Percentiles rank a stretch among this genome's conserved stretches.
Conservation (phyloP, 2,888 invertebrate genomes). For the Lepidochrysops patricia region DNA sequence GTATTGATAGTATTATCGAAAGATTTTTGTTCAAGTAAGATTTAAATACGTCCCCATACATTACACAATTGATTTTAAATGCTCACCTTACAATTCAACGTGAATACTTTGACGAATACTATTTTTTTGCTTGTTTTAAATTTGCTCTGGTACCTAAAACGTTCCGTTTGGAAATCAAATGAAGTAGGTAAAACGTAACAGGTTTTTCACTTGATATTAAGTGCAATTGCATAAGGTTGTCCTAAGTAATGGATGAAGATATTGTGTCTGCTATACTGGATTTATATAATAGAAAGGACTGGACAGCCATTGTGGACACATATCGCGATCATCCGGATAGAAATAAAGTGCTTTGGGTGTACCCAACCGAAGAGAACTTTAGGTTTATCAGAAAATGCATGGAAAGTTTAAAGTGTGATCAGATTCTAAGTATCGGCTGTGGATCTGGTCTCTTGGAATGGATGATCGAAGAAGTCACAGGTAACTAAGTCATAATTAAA, state of each 20-base stretch:
- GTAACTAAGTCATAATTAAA: too few species aligned
- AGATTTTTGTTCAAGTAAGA: too few species aligned
- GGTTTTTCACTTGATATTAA: background rate
- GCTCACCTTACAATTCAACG: background rate
- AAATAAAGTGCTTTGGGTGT: slow-evolving; percentile 81
- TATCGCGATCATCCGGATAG: slow-evolving; percentile 68
- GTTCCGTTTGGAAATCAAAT: too few species aligned
- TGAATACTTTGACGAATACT: background rate
- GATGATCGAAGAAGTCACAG: slow-evolving; percentile 79
- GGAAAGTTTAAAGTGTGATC: slow-evolving; percentile 49
- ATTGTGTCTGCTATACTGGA: slow-evolving; percentile 49
- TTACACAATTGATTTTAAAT: background rate
- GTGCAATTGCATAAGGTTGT: background rate
- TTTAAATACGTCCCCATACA: background rate
- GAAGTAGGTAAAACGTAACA: too few species aligned
- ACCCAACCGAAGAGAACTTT: slow-evolving; percentile 80
- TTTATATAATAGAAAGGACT: slow-evolving; percentile 55
- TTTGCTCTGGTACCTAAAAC: background rate
- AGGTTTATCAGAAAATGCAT: slow-evolving; percentile 69
- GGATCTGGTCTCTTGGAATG: slow-evolving; percentile 89
- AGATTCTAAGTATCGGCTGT: slow-evolving; percentile 82
- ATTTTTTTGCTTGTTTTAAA: background rate
- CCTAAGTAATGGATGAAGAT: slow-evolving; percentile 43
- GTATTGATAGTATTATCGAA: too few species aligned
- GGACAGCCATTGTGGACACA: slow-evolving; percentile 58